Percentiles rank a stretch among this genome's conserved stretches.
Conservation (phyloP, 2,888 invertebrate species). For the Drosophila anomalipes region DNA sequence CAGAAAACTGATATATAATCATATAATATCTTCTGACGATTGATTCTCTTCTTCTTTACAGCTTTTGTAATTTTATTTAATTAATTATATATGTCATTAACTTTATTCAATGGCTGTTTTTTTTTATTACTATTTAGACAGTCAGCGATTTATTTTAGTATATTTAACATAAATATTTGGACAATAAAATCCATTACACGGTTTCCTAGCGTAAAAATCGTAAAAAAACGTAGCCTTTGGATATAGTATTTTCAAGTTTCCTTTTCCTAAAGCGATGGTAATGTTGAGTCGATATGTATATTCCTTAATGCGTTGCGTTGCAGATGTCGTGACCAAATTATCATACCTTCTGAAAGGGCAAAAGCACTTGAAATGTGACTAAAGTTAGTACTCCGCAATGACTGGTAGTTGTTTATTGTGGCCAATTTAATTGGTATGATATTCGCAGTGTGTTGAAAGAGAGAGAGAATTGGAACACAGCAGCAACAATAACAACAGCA, state of each 20-base stretch:
- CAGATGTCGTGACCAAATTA: conserved; percentile 6
- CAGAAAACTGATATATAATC: not conserved
- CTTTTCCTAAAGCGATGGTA: not conserved
- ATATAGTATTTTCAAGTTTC: not conserved
- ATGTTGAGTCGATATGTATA: not conserved
- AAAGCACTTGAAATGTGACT: conserved; percentile 58
- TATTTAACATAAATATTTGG: not conserved
- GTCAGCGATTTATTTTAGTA: not conserved
- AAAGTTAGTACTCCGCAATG: conserved; percentile 43
- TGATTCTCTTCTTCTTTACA: not conserved
- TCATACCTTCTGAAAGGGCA: conserved; percentile 3
- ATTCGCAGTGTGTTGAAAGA: conserved; percentile 47
- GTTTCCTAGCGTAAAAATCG: not conserved
- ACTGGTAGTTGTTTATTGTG: conserved; percentile 37
- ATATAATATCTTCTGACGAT: not conserved
- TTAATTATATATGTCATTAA: not conserved
- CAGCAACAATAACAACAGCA: not conserved
- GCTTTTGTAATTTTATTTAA: not conserved
- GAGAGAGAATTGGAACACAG: conserved; percentile 49
- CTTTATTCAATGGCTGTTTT: not conserved
- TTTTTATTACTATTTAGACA: not conserved
- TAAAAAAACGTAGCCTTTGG: not conserved
- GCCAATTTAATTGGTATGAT: conserved; percentile 74
- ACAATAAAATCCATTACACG: not conserved
- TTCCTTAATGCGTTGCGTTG: conserved; percentile 1